Conservation (phyloP, 2,113 vertebrate genomes). For the Pheucticus melanocephalus region DNA sequence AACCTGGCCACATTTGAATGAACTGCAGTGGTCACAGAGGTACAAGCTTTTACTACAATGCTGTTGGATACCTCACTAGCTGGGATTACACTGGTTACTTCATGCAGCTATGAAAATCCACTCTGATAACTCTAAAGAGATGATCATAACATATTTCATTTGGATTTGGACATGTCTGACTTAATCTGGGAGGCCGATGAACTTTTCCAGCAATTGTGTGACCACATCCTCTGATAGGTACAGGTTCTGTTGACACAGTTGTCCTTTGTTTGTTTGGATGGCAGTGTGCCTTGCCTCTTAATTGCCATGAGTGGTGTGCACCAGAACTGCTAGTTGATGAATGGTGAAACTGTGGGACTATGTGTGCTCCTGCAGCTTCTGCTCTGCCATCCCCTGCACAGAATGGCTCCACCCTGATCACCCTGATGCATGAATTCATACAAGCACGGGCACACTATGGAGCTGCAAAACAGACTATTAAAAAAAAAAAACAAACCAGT, state of each 20-base stretch:
- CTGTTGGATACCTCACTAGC: not conserved
- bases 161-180: not conserved
- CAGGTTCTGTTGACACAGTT: not conserved
- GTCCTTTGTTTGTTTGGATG: not conserved
- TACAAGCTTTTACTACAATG: not conserved
- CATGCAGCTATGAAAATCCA: not conserved
- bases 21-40: not conserved
- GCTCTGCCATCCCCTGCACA: rapidly evolving
- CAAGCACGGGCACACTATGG: not conserved
- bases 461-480: not conserved
- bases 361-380: not conserved
- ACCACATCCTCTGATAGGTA: not conserved
- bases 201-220: not conserved
- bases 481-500: not conserved
- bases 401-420: rapidly evolving
- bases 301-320: not conserved
- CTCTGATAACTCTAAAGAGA: not conserved
- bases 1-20: not conserved
- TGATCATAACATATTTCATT: not conserved
- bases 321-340: not conserved
- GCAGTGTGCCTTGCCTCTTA: not conserved
- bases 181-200: not conserved
- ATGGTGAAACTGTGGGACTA: not conserved
- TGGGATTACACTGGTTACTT: not conserved
- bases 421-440: rapidly evolving